These are phyloP conservation scores for Epistrophe grossulariae DNA, from an alignment of 2,888 invertebrate genomes.

Conservation along the genomic window DNA sequence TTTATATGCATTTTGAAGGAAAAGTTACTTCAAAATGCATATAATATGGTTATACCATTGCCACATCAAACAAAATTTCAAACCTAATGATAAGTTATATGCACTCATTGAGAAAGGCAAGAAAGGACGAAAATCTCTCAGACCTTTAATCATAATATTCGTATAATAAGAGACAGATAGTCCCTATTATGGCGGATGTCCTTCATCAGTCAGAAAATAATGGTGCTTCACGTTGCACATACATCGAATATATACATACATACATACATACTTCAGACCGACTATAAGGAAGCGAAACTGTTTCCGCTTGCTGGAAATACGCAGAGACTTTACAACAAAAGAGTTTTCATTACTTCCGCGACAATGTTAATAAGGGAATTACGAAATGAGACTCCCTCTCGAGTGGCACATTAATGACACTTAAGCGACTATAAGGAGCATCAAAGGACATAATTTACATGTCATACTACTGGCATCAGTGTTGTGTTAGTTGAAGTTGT, in stretches of 20 bases:
- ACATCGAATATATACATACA: not conserved
- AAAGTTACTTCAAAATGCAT: too few species aligned
- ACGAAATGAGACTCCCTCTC: conserved; percentile 20
- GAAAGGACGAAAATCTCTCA: not conserved
- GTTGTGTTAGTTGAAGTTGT: not conserved
- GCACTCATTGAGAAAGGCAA: not conserved
- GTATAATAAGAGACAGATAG: conserved; percentile 38
- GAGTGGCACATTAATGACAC: conserved; percentile 47
- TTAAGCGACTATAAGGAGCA: conserved; percentile 26
- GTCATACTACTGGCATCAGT: conserved; percentile 37
- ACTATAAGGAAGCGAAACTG: conserved; percentile 12
- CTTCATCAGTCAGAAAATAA: conserved; percentile 31
- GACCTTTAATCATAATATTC: conserved; percentile 45
- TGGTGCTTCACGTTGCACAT: not conserved
- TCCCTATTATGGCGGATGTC: conserved; percentile 41
- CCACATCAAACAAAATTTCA: not conserved
- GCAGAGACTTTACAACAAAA: conserved; percentile 31
- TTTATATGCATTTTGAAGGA: too few species aligned
- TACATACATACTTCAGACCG: not conserved
- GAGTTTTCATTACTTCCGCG: conserved; percentile 31
- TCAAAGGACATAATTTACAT: conserved; percentile 63
- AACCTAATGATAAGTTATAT: conserved; percentile 6
- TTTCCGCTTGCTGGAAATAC: conserved; percentile 26
- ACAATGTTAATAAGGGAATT: conserved; percentile 21
- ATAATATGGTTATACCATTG: too few species aligned